Base-by-base conservation (phyloP, 2,888 invertebrate genomes). In the Xiphydria camelus region DNA sequence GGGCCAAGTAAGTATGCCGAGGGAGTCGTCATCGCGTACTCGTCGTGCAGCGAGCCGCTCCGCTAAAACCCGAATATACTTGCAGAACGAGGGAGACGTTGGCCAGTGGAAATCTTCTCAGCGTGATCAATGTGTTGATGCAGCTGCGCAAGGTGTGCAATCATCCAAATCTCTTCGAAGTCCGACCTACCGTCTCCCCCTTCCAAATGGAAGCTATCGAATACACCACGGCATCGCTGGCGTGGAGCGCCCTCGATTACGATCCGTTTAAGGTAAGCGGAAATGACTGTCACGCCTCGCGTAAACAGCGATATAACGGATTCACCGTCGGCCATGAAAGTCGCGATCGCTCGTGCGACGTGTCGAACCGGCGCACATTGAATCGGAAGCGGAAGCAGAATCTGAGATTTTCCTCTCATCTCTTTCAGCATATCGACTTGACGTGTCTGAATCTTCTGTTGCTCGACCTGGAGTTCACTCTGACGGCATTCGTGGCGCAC, bases 111-210 rank as follows among this genome's bases (percentile, higher is more conserved):
- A 97, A 94, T 79, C 83, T 96, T 70, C 79, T 97, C 53, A 93
- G 93, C 77, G 96, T 97, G 5, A 93, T 97, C 69, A 96, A 96
- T 78, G 90, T 97, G 59, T 81, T 97, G 49, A 97, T 97, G 96
- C 96, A 97, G 78, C 80, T 97, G 69, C 83, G 97, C 43, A 97
- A 97, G 81, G 94, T 95, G 59, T 97, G 97, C 80, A 97, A 97
- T 79, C 97, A 97, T 80, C 97, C 97, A 10, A 95, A 97, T 80
- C 83, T 97, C 70, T 97, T 97, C 79, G 99, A 99, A 82, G 89
- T 94, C 53, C 84, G 99, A 45, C 95, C 97, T 36, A 95, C 94
- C 31, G 81, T 89, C 41, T 95, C 98, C 35, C 96, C 99, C 49
- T 93, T 97, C 79, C 90, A 89, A 77, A 88, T 91, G 84, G 84